Percentiles rank a stretch among this genome's conserved stretches.
Conservation (phyloP, 1,140 invertebrate genomes). For the roundworm (Caenorhabditis elegans) region WBcel235 BX284604.4:12480001-12480500, state of each 20-base stretch:
- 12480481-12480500: constrained; percentile 23
- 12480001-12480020: constrained; percentile 2
- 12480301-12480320: constrained; percentile 36
- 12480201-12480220: background rate
- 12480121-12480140: constrained; percentile 26
- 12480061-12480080: background rate
- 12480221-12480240: constrained; percentile 43
- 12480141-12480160: background rate
- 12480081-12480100: constrained; percentile 28
- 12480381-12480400: background rate
- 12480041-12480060: constrained; percentile 31
- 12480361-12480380: background rate
- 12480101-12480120: background rate
- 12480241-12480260: constrained; percentile 25
- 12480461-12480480: constrained; percentile 39
- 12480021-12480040: background rate
- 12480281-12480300: constrained; percentile 12
- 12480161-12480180: background rate
- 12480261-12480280: constrained; percentile 4
- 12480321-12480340: constrained; percentile 34
- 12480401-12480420: constrained; percentile 1
- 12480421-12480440: background rate
- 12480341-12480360: constrained; percentile 33
- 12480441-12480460: constrained; percentile 24
- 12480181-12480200: constrained; percentile 9